Percentiles rank a stretch among this genome's conserved stretches.
Evolutionary conservation across 2,797 vertebrate species (phyloP).

Genomic region (Rhynchonycteris naso): DNA sequence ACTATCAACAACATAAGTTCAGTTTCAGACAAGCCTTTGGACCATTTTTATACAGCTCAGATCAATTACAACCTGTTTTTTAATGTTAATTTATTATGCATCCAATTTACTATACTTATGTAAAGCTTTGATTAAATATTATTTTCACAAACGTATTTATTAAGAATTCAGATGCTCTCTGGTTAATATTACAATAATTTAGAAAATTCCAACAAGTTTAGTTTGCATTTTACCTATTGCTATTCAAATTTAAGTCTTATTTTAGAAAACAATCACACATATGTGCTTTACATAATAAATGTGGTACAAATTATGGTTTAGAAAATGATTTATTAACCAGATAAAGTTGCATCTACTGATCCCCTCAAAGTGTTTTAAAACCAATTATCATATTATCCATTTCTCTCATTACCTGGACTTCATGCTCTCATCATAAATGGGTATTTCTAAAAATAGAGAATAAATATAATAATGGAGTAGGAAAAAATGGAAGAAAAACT

Average conservation of each 20-base stretch:
- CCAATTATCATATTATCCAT: neutral
- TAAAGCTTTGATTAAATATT: neutral
- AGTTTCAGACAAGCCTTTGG: neutral
- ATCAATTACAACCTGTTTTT: neutral
- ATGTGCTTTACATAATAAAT: neutral
- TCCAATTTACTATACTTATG: neutral
- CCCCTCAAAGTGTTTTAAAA: neutral
- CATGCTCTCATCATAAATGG: neutral
- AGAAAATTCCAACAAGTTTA: neutral
- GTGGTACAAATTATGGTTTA: neutral
- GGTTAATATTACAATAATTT: conserved; percentile 8
- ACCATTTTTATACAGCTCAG: neutral
- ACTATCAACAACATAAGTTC: neutral
- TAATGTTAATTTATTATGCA: neutral
- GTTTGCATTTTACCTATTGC: neutral
- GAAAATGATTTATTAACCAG: neutral
- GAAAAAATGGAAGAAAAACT: conserved; percentile 2
- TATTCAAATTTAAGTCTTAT: neutral
- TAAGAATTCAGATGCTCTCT: neutral
- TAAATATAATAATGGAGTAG: neutral
- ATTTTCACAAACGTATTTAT: neutral
- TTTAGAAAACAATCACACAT: neutral
- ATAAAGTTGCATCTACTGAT: conserved; percentile 21
- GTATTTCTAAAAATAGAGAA: neutral
- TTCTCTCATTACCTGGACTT: neutral